Conservation (phyloP, 37 sponge, comb jelly and placozoan species). For the Cliona cf. orientalis region DNA sequence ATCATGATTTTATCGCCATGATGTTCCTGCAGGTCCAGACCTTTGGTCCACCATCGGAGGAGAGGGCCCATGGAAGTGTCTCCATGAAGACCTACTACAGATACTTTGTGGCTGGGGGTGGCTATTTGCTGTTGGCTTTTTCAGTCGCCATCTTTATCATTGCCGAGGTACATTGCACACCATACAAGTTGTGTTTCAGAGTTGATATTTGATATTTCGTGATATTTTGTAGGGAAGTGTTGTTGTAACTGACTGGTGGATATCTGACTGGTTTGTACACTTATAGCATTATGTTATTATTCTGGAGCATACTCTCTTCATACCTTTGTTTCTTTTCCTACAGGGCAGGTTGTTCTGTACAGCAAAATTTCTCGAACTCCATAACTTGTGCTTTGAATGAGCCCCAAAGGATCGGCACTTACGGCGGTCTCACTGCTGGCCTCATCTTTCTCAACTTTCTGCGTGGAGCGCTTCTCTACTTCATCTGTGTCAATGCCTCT, state of each 20-base stretch:
- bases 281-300: neutral
- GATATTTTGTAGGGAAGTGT: slow-evolving; percentile 28
- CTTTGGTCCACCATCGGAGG: slow-evolving; percentile 45
- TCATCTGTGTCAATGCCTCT: slow-evolving; percentile 62
- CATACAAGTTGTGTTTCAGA: neutral
- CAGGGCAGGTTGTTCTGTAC: slow-evolving; percentile 46
- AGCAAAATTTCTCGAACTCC: neutral
- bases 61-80: slow-evolving; percentile 65
- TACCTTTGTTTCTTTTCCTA: neutral
- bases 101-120: slow-evolving; percentile 65
- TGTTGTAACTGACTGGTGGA: slow-evolving; percentile 73
- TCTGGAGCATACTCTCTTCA: too few relatives aligned
- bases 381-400: slow-evolving; percentile 1
- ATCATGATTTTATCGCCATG: neutral
- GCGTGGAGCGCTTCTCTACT: slow-evolving; percentile 23
- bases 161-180: neutral
- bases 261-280: slow-evolving; percentile 60
- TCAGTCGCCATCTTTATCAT: neutral
- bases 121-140: slow-evolving; percentile 27
- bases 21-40: neutral
- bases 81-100: slow-evolving; percentile 67
- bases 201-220: neutral
- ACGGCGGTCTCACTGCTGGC: slow-evolving; percentile 11
- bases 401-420: slow-evolving; percentile 43
- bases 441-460: slow-evolving; percentile 36